Conservation (phyloP, 2,113 vertebrate genomes). For the Reinhardtius hippoglossoides region DNA sequence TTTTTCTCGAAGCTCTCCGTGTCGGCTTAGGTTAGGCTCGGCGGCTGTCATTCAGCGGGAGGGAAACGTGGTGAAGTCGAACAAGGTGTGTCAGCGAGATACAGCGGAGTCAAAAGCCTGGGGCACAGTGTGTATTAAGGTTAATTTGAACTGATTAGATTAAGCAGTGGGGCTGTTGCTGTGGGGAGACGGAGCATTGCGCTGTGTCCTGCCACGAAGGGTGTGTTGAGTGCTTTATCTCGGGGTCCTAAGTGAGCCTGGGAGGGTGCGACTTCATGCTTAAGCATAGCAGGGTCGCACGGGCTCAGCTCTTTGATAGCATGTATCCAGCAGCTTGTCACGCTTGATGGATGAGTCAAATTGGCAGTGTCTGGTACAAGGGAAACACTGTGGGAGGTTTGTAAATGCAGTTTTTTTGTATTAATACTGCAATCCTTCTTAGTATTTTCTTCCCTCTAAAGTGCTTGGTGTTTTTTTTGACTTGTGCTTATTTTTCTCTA, state of each 20-base stretch:
- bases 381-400: slow-evolving; percentile 18
- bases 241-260: slow-evolving; percentile 37
- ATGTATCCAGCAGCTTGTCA: slow-evolving; percentile 56
- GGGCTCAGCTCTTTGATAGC: slow-evolving; percentile 53
- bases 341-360: slow-evolving; percentile 58
- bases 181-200: slow-evolving; percentile 52
- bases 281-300: slow-evolving; percentile 44
- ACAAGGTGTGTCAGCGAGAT: slow-evolving; percentile 78
- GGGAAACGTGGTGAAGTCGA: slow-evolving; percentile 48
- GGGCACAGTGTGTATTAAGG: slow-evolving; percentile 72
- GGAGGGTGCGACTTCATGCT: slow-evolving; percentile 51
- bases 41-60: slow-evolving; percentile 60
- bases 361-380: slow-evolving; percentile 51
- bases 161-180: slow-evolving; percentile 71
- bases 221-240: slow-evolving; percentile 49
- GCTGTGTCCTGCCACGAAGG: slow-evolving; percentile 52
- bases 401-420: slow-evolving; percentile 25
- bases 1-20: slow-evolving; percentile 51
- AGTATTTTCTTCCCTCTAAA: slow-evolving; percentile 27
- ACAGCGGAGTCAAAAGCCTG: slow-evolving; percentile 68
- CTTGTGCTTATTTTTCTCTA: slow-evolving; percentile 24
- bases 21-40: slow-evolving; percentile 60
- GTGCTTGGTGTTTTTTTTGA: slow-evolving; percentile 30
- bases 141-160: slow-evolving; percentile 83
- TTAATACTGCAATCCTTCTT: slow-evolving; percentile 33